Percentiles rank a stretch among this genome's conserved stretches.
phyloP scores from a whole-genome alignment of 2,113 vertebrate species.

The Zosterops hypoxanthus region DNA sequence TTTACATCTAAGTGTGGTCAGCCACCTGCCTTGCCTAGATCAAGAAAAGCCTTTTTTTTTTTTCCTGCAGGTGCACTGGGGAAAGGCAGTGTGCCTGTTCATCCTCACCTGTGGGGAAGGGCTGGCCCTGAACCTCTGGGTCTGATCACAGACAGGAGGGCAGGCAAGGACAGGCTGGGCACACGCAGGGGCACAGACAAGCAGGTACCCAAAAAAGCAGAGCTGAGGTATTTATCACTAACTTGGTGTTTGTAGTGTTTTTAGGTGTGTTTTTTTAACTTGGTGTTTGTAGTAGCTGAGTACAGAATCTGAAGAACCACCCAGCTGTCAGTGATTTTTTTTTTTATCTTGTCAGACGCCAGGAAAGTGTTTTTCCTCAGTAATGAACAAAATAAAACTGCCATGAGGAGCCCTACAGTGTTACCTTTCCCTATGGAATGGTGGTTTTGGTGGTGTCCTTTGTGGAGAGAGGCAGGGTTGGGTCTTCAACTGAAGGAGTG shows the following conservation, averaged over 20 bases:
- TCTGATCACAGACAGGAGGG: not conserved
- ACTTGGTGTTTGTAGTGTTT: not conserved
- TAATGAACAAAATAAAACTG: not conserved
- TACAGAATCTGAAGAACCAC: not conserved
- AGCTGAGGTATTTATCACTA: slow-evolving; percentile 20
- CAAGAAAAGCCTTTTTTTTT: not conserved
- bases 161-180: not conserved
- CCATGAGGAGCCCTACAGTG: not conserved
- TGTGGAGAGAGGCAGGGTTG: not conserved
- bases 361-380: not conserved
- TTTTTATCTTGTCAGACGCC: not conserved
- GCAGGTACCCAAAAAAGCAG: not conserved
- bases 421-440: not conserved
- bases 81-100: not conserved
- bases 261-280: too few relatives aligned
- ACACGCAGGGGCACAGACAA: not conserved
- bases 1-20: not conserved
- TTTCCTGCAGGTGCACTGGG: not conserved
- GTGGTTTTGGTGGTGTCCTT: not conserved
- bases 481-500: not conserved
- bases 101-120: not conserved
- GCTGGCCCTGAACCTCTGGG: not conserved
- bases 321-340: not conserved
- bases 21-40: not conserved
- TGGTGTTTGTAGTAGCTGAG: not conserved